Evolutionary conservation across 2,113 vertebrate species (phyloP).

Genomic region (Tiliqua scincoides): DNA sequence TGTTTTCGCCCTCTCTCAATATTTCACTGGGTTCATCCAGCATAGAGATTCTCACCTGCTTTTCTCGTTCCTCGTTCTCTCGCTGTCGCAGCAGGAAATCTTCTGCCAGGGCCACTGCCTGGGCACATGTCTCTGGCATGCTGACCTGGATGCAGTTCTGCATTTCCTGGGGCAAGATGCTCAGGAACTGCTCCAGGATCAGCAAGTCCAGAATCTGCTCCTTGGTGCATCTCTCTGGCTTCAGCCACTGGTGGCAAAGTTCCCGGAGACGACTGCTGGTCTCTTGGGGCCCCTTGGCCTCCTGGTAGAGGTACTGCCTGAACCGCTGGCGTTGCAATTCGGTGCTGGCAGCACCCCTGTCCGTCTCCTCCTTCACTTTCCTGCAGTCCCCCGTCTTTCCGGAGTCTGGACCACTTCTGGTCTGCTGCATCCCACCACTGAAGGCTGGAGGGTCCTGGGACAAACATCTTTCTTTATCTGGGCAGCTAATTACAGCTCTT

Average conservation of each 20-base stretch:
- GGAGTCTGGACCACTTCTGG: not conserved
- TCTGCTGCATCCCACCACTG: no score
- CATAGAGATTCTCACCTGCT: slow-evolving; percentile 58
- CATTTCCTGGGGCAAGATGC: slow-evolving; percentile 64
- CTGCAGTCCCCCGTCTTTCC: not conserved
- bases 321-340: slow-evolving; percentile 64
- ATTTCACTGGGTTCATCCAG: no score
- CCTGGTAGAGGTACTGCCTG: slow-evolving; percentile 68
- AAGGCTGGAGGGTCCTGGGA: not conserved
- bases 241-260: slow-evolving; percentile 71
- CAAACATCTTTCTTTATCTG: not conserved
- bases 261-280: slow-evolving; percentile 70
- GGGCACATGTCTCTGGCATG: slow-evolving; percentile 66
- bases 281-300: slow-evolving; percentile 70
- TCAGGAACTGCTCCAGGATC: slow-evolving; percentile 70
- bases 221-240: slow-evolving; percentile 67
- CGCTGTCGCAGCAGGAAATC: slow-evolving; percentile 56
- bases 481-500: no score
- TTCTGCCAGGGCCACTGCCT: slow-evolving; percentile 69
- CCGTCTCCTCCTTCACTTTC: slow-evolving; percentile 23
- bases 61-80: slow-evolving; percentile 65
- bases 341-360: slow-evolving; percentile 38
- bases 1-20: no score
- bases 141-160: slow-evolving; percentile 67
- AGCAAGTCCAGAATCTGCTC: slow-evolving; percentile 71